Percentiles rank a stretch among this genome's conserved stretches.
Conservation (phyloP, 2,888 invertebrate species). For the Furcula furcula region DNA sequence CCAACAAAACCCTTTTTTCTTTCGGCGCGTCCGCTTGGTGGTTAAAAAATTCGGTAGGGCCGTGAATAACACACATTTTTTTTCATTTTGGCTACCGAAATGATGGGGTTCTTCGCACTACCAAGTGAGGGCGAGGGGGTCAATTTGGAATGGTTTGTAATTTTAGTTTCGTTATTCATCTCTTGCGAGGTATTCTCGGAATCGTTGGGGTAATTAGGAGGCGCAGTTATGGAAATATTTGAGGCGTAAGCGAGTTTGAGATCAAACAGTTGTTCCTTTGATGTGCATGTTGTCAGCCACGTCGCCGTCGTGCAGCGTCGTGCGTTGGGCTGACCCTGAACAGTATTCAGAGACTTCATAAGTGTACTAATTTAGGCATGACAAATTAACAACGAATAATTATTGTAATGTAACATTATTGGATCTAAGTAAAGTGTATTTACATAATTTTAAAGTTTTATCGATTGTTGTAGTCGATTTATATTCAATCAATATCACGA, state of each 20-base stretch:
- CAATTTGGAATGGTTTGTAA: constrained; percentile 55
- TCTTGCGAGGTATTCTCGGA: constrained; percentile 42
- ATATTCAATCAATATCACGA: constrained; percentile 3
- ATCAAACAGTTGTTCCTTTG: constrained; percentile 27
- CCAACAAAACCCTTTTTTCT: constrained; percentile 30
- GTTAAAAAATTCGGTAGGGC: constrained; percentile 45
- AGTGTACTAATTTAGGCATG: no score
- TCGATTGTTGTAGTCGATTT: constrained; percentile 3
- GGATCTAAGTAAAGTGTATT: neutral
- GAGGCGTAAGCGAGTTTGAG: constrained; percentile 22
- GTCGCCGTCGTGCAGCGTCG: no score
- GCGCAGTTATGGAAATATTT: constrained; percentile 30
- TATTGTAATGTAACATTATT: no score
- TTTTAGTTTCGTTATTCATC: constrained; percentile 45
- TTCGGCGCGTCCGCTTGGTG: constrained; percentile 29
- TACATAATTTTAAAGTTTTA: no score
- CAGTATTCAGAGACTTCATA: no score
- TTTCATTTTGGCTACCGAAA: constrained; percentile 55
- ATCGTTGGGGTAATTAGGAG: constrained; percentile 41
- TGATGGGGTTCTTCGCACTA: constrained; percentile 60
- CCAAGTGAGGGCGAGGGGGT: constrained; percentile 30
- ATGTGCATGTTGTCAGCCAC: constrained; percentile 12
- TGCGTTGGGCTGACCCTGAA: no score
- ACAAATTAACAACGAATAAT: no score
- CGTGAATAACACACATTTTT: constrained; percentile 51